Evolutionary conservation across 2,113 vertebrate species (phyloP).

Genomic region (Albula goreensis): DNA sequence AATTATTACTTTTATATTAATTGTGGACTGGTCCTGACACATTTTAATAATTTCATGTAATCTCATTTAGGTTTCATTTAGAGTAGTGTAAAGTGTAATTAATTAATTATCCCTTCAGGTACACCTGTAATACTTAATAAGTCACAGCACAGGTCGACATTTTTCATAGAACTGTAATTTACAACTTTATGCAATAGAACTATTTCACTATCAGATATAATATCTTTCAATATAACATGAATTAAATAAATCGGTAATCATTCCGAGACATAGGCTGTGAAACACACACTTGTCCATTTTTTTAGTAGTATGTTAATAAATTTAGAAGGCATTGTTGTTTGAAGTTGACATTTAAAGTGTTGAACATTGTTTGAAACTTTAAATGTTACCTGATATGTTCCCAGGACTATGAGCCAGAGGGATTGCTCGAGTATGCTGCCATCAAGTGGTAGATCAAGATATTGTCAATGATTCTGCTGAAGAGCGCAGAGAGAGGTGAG

Average conservation of each 20-base stretch:
- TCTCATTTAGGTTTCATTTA: neutral
- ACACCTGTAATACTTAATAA: neutral
- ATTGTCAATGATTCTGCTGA: conserved; percentile 32
- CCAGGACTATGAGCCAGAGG: neutral
- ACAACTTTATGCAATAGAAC: neutral
- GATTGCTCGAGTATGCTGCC: neutral
- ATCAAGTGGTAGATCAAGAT: conserved; percentile 44
- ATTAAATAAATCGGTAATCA: no score
- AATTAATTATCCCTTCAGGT: neutral
- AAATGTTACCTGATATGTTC: neutral
- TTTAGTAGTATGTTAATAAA: neutral
- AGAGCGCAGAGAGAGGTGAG: conserved; percentile 35
- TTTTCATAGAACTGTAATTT: neutral
- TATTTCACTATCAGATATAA: neutral
- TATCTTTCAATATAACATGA: no score
- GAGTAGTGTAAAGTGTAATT: neutral
- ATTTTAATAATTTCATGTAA: neutral
- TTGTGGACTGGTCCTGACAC: neutral
- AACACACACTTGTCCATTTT: neutral
- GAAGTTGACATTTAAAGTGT: neutral
- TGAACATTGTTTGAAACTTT: neutral
- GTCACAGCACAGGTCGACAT: no score
- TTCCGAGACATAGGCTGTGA: neutral
- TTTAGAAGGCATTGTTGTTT: neutral
- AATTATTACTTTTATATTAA: neutral